These are phyloP conservation scores for Byasa hedistus DNA, from an alignment of 2,888 invertebrate species.

Conservation along the genomic window DNA sequence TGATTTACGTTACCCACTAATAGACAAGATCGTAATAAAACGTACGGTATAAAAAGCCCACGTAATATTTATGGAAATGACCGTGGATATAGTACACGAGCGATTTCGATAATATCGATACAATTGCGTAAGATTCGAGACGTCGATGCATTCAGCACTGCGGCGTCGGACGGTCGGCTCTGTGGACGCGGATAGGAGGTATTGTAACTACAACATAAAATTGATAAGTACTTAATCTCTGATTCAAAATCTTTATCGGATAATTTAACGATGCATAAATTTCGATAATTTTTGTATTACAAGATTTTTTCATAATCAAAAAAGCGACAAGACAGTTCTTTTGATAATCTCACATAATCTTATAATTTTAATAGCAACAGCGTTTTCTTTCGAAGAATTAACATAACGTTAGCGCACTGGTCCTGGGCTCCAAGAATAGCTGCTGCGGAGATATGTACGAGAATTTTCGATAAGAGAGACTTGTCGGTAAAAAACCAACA, in stretches of 20 bases:
- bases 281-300: too few species aligned
- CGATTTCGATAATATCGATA: slow-evolving; percentile 50
- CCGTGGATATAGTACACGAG: slow-evolving; percentile 37
- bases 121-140: slow-evolving; percentile 60
- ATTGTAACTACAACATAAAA: not conserved
- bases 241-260: slow-evolving; percentile 28
- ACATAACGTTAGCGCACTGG: too few species aligned
- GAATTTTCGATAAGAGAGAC: too few species aligned
- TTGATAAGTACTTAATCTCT: slow-evolving; percentile 8
- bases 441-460: too few species aligned
- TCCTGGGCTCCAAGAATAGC: too few species aligned
- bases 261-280: not conserved
- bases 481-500: too few species aligned
- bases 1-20: slow-evolving; percentile 21
- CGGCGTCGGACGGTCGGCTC: slow-evolving; percentile 29
- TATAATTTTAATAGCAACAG: too few species aligned
- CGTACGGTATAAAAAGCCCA: slow-evolving; percentile 27
- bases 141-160: slow-evolving; percentile 47
- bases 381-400: too few species aligned
- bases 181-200: slow-evolving; percentile 2
- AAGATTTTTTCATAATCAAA: too few species aligned
- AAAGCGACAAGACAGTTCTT: too few species aligned
- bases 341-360: too few species aligned
- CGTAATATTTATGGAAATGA: slow-evolving; percentile 35
- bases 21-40: slow-evolving; percentile 9